Evolutionary conservation across 2,113 vertebrate species (phyloP).

Genomic region (Rhadina sibilatrix): DNA sequence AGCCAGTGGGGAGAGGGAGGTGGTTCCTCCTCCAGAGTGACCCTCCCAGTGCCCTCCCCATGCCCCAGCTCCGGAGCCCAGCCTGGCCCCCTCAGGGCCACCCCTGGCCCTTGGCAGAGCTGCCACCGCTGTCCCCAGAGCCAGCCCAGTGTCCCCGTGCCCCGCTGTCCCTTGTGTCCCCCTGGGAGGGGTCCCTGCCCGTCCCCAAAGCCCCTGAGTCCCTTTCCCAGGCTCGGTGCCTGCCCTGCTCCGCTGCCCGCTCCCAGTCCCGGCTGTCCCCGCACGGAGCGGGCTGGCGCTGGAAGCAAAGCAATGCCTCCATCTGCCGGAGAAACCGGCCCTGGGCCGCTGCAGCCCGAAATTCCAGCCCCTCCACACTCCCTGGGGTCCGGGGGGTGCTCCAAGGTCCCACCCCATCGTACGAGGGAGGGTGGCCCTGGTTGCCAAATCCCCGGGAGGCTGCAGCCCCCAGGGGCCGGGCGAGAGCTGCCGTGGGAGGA

Average conservation of each 20-base stretch:
- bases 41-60: fast-evolving
- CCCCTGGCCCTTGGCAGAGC: background rate
- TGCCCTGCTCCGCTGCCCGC: background rate
- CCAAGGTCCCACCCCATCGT: fast-evolving
- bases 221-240: background rate
- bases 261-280: background rate
- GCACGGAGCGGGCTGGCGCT: background rate
- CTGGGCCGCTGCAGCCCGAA: fast-evolving
- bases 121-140: fast-evolving
- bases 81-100: fast-evolving
- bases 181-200: background rate
- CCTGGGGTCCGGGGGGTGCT: fast-evolving
- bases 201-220: fast-evolving
- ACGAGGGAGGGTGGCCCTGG: fast-evolving
- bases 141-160: background rate
- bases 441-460: background rate
- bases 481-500: background rate
- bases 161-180: background rate
- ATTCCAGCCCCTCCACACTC: fast-evolving
- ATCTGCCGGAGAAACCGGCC: background rate
- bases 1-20: background rate
- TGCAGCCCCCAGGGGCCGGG: background rate
- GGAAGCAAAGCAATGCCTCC: background rate
- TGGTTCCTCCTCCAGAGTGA: background rate
- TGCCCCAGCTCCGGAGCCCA: background rate